Conservation (phyloP, 2,888 invertebrate species). For the Pollenia angustigena region DNA sequence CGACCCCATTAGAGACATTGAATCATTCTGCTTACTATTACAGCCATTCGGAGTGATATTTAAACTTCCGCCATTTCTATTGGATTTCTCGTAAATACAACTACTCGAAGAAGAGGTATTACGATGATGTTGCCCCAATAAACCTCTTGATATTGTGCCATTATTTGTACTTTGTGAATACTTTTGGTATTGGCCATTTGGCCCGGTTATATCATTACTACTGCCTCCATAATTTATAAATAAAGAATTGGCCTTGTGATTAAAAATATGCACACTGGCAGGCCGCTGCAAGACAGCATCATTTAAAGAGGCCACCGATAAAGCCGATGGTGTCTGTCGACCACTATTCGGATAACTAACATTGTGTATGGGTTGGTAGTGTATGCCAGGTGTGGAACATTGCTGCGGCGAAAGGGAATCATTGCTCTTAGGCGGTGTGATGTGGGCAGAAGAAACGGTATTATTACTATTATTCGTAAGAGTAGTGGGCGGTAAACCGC, state of each 20-base stretch:
- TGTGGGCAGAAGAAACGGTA: constrained; percentile 58
- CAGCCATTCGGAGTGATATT: constrained; percentile 60
- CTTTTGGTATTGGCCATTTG: constrained; percentile 79
- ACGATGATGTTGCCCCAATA: constrained; percentile 74
- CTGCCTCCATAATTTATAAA: constrained; percentile 78
- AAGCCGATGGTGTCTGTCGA: constrained; percentile 80
- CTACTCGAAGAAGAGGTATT: constrained; percentile 76
- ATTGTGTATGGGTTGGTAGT: constrained; percentile 73
- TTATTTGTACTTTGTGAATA: constrained; percentile 72
- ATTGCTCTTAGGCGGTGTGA: constrained; percentile 71
- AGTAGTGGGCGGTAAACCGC: constrained; percentile 75
- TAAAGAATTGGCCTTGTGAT: constrained; percentile 75
- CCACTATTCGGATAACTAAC: constrained; percentile 76
- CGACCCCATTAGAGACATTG: constrained; percentile 76
- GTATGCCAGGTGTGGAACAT: constrained; percentile 75
- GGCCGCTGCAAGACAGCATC: constrained; percentile 76
- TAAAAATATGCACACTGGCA: constrained; percentile 68
- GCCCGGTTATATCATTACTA: constrained; percentile 77
- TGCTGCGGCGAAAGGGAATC: constrained; percentile 72
- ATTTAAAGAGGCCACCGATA: constrained; percentile 80
- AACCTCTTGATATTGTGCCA: constrained; percentile 57
- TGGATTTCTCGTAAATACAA: constrained; percentile 78
- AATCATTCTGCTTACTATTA: constrained; percentile 38
- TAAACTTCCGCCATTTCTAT: constrained; percentile 44
- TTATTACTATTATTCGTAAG: constrained; percentile 60